A percentile compares a stretch with the other conserved stretches of the same genome.
These are phyloP conservation scores for Rhingia campestris DNA, from an alignment of 2,888 invertebrate species.

Conservation along the genomic window DNA sequence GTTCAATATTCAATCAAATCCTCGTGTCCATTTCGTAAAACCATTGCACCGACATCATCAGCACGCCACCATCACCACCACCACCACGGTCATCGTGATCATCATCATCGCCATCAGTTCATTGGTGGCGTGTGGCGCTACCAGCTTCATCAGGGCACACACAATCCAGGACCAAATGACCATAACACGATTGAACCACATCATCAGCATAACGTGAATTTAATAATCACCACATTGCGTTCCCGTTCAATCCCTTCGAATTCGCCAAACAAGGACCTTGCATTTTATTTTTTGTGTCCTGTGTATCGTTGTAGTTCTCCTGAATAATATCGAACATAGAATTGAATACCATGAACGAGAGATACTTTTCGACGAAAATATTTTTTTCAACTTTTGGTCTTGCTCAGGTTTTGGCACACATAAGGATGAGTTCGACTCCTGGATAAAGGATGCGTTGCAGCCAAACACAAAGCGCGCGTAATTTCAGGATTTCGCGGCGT, in stretches of 20 bases:
- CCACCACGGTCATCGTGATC: background rate
- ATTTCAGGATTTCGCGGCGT: slow-evolving; percentile 68
- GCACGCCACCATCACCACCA: slow-evolving; percentile 2
- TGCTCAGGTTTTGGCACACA: background rate
- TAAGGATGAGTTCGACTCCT: background rate
- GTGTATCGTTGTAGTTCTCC: background rate
- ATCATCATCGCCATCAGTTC: slow-evolving; percentile 11
- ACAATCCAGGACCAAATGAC: slow-evolving; percentile 60
- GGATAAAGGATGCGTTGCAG: background rate
- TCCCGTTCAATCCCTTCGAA: slow-evolving; percentile 30
- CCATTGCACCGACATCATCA: slow-evolving; percentile 21
- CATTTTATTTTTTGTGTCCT: slow-evolving; percentile 1
- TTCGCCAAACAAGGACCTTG: background rate
- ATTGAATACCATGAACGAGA: slow-evolving; percentile 20
- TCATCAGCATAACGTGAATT: slow-evolving; percentile 73
- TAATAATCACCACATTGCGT: slow-evolving; percentile 68
- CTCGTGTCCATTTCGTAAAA: slow-evolving; percentile 15
- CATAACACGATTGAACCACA: slow-evolving; percentile 71
- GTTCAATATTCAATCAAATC: slow-evolving; percentile 60
- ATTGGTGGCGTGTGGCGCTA: background rate
- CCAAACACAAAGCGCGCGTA: slow-evolving; percentile 59
- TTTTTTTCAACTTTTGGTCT: slow-evolving; percentile 58
- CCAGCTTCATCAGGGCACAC: slow-evolving; percentile 41
- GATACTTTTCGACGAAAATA: slow-evolving; percentile 40
- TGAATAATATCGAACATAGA: background rate